A percentile compares a stretch with the other conserved stretches of the same genome.
phyloP scores from a whole-genome alignment of 2,113 vertebrate species.

The Poeciliopsis retropinna region DNA sequence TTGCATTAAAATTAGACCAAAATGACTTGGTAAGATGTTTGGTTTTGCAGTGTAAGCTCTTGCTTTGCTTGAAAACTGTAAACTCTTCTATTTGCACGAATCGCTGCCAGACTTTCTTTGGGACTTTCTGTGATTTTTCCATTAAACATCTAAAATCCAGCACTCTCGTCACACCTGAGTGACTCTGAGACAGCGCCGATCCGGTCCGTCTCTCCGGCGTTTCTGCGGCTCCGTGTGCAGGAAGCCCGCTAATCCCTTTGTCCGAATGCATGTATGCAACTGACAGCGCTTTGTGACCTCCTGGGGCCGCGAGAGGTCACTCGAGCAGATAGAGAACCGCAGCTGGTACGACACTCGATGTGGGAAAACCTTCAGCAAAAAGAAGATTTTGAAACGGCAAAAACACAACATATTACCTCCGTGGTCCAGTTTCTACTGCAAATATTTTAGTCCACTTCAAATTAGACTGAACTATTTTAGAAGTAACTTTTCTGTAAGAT shows the following conservation, averaged over 20 bases:
- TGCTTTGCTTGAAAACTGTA: conserved; percentile 18
- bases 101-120: background rate
- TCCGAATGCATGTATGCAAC: conserved; percentile 62
- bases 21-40: no score
- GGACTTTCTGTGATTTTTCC: conserved; percentile 9
- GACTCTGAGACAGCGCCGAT: conserved; percentile 42
- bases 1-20: no score
- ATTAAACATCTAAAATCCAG: conserved; percentile 33
- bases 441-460: no score
- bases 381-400: background rate
- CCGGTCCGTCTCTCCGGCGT: conserved; percentile 18
- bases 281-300: conserved; percentile 33
- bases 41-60: background rate
- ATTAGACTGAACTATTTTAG: no score
- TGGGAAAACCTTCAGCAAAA: background rate
- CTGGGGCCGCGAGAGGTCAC: conserved; percentile 35
- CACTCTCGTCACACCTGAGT: conserved; percentile 62
- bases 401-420: background rate
- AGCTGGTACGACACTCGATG: conserved; percentile 3
- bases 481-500: no score
- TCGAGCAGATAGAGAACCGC: background rate
- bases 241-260: conserved; percentile 56
- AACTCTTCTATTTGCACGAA: conserved; percentile 41
- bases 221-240: conserved; percentile 12
- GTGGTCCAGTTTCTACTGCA: no score